These are phyloP conservation scores for Tenthredo amoena DNA, from an alignment of 2,888 invertebrate genomes.

Conservation along the genomic window DNA sequence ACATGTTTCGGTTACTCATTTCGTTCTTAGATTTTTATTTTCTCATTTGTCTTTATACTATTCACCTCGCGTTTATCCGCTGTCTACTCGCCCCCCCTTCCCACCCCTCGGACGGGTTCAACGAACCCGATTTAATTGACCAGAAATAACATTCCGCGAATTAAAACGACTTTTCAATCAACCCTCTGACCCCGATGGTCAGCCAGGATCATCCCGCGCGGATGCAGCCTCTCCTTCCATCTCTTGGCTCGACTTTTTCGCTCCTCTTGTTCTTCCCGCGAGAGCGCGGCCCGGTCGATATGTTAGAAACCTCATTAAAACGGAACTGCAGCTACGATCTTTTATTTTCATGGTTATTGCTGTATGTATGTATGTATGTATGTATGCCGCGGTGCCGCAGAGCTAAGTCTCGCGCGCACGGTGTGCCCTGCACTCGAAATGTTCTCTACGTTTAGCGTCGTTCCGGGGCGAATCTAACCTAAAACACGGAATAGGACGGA, in stretches of 20 bases:
- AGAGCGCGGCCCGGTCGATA: conserved; percentile 37
- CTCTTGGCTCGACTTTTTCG: neutral
- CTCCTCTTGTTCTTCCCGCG: conserved; percentile 37
- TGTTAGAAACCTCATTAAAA: conserved; percentile 54
- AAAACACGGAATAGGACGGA: neutral
- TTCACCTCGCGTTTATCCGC: neutral
- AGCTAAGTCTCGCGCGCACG: neutral
- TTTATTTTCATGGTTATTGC: conserved; percentile 43
- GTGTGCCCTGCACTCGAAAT: conserved; percentile 12
- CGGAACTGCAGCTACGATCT: conserved; percentile 28
- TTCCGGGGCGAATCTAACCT: neutral
- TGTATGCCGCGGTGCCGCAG: neutral
- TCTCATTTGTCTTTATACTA: neutral
- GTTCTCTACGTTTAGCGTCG: conserved; percentile 10
- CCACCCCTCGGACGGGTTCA: neutral
- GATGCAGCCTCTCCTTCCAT: neutral
- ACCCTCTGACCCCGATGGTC: conserved; percentile 42
- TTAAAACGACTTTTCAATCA: conserved; percentile 48
- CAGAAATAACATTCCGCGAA: conserved; percentile 1
- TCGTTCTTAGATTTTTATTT: neutral
- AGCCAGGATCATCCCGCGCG: neutral
- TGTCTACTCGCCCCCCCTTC: neutral
- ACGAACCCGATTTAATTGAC: neutral
- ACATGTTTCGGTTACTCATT: neutral
- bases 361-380: no score